Evolutionary conservation across 2,888 invertebrate genomes (phyloP), one percentile per base, ranked within the genome.

Genomic region (Archips xylosteana): DNA sequence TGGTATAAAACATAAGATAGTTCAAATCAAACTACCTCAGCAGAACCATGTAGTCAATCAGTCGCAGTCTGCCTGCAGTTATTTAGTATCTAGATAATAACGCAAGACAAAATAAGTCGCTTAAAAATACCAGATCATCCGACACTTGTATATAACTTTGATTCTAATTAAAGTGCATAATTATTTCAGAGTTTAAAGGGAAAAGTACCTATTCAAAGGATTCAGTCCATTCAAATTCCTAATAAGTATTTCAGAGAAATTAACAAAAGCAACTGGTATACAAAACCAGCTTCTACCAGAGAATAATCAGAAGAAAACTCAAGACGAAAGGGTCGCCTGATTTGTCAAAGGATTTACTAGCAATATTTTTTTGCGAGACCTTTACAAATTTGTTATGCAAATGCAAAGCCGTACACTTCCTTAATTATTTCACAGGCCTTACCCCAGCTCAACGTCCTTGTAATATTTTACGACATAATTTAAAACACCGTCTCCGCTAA

Each of bases 391-490:
- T 89, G 87, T 88, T 89, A 91, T 91, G 89, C 88, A 90, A 91
- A 91, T 89, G 84, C 83, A 87, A 89, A 87, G 82, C 86, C 88
- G 89, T 91, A 91, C 89, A 88, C 87, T 89, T 87, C 88, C 87
- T 89, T 91, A 90, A 91, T 91, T 91, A 91, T 92, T 91, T 90
- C 87, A 83, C 85, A 87, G 84, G 85, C 87, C 87, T 88, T 84
- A 84, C 81, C 83, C 82, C 80, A 85, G 84, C 86, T 85, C 84
- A 84, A 88, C 87, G 86, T 83, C 87, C 78, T 82, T 81, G 87
- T 89, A 87, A 90, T 91, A 90, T 89, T 91, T 90, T 87, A 91
- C 87, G 85, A 85, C 81, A 87, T 87, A 89, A 90, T 90, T 88
- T 90, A 89, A 89, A 88, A 88, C 84, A 85, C 83, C 86, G 84